Conservation (phyloP, 2,797 vertebrate species). For the Triplophysa bombifrons region DNA sequence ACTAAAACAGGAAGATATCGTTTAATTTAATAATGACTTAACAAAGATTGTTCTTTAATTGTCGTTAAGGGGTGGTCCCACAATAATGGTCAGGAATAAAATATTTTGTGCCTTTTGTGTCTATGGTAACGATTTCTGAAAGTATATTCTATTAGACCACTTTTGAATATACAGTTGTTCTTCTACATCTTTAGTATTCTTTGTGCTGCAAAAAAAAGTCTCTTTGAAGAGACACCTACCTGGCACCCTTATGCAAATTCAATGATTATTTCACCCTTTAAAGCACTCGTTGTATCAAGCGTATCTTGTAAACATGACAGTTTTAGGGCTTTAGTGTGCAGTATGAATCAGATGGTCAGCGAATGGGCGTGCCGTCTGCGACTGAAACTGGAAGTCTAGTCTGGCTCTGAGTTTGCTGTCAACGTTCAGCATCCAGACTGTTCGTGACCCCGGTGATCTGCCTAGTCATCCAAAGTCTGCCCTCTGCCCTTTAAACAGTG, state of each 20-base stretch:
- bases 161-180: not conserved
- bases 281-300: not conserved
- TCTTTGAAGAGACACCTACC: not conserved
- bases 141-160: not conserved
- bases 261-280: not conserved
- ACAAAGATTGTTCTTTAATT: no score
- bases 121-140: not conserved
- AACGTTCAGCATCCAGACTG: not conserved
- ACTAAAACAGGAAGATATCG: not conserved
- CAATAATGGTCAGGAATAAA: no score
- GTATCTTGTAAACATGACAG: not conserved
- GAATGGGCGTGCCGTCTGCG: not conserved
- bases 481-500: constrained; percentile 36
- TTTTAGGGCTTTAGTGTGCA: not conserved
- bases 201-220: no score
- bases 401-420: not conserved
- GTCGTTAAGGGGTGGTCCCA: no score
- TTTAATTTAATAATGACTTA: not conserved
- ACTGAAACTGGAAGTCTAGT: not conserved
- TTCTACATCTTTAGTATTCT: not conserved
- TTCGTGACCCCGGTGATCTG: constrained; percentile 36
- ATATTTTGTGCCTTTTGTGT: no score
- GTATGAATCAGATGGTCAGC: not conserved
- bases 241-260: not conserved
- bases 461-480: constrained; percentile 27